Base-by-base conservation (phyloP, 1,140 invertebrate species). In the Cydia fagiglandana region DNA sequence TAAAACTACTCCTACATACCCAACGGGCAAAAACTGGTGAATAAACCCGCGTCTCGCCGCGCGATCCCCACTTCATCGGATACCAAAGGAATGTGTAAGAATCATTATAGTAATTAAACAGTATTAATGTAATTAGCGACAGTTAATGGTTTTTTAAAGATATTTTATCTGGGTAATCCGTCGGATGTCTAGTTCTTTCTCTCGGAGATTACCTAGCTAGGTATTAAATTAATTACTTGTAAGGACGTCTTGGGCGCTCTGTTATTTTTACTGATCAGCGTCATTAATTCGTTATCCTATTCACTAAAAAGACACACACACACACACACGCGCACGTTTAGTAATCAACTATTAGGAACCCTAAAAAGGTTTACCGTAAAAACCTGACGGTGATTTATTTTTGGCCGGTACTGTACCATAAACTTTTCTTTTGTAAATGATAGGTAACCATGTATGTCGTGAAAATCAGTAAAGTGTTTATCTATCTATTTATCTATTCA, bases 1-100 rank as follows among this genome's bases (percentile, higher is more conserved):
- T 87, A 85, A 86, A 87, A 86, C 84, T 88, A 84, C 81, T 45
- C 77, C 75, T 38, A 75, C 73, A 74, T 45, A n/a, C 64, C 64
- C 73, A 28, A 41, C 24, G 17, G 61, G 80, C 81, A 85, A 85
- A 85, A 85, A 85, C 73, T 73, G 74, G 20, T 17, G 20, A 61
- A 61, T 24, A 61, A n/a, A 4, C 56, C 9, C 9, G 17, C 20
- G 20, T 61, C 56, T 12, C 56, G 20, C 56, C 12, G 17, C 6
- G 10, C 9, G 1, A 61, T 12, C 15, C 2, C 56, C 20, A n/a
- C 50, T 17, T 53, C 50, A 53, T 53, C 6, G 15, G 50, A 61
- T 61, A 61, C n/a, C 56, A 7, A 61, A 61, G 50, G 50, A 5
- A 61, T 61, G 56, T 61, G 56, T 12, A 61, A 47, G 45, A 47